A percentile compares a stretch with the other conserved stretches of the same genome.
Evolutionary conservation across 2,797 vertebrate genomes (phyloP).

Genomic region (Clarias pachynema): DNA sequence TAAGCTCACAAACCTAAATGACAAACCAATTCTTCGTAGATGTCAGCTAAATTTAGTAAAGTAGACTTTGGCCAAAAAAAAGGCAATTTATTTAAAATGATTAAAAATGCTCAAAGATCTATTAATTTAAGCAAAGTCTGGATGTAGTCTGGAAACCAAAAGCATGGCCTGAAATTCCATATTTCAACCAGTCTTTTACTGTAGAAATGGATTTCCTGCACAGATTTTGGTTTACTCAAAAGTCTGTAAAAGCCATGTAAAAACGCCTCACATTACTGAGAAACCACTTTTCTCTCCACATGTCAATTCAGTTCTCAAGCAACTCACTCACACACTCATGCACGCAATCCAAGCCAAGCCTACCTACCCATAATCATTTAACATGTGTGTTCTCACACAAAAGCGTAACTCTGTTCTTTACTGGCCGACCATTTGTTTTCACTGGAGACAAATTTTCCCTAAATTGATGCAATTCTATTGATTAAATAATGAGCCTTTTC

Average conservation of each 20-base stretch:
- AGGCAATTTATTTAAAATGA: not conserved
- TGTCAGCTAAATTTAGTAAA: not conserved
- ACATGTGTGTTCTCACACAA: constrained; percentile 32
- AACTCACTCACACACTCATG: constrained; percentile 75
- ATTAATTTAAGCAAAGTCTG: not conserved
- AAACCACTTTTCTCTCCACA: constrained; percentile 73
- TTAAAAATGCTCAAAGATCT: not conserved
- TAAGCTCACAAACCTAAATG: constrained; percentile 35
- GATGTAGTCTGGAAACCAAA: not conserved
- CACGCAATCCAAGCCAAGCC: not conserved
- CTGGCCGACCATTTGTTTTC: constrained; percentile 81
- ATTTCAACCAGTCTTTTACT: constrained; percentile 4
- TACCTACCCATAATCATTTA: constrained; percentile 16
- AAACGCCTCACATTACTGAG: constrained; percentile 64
- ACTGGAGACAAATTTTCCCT: constrained; percentile 82
- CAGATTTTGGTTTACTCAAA: constrained; percentile 11
- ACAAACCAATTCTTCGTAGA: constrained; percentile 26
- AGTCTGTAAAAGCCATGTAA: constrained; percentile 22
- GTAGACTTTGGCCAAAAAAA: not conserved
- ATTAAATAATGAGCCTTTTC: constrained; percentile 89
- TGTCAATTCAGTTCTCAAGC: constrained; percentile 33
- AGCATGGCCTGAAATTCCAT: constrained; percentile 7
- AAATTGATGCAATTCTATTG: constrained; percentile 87
- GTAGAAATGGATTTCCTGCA: constrained; percentile 16
- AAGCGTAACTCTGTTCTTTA: constrained; percentile 38